phyloP scores from a whole-genome alignment of 1,140 invertebrate species.

The Drosophila melanogaster region DNA sequence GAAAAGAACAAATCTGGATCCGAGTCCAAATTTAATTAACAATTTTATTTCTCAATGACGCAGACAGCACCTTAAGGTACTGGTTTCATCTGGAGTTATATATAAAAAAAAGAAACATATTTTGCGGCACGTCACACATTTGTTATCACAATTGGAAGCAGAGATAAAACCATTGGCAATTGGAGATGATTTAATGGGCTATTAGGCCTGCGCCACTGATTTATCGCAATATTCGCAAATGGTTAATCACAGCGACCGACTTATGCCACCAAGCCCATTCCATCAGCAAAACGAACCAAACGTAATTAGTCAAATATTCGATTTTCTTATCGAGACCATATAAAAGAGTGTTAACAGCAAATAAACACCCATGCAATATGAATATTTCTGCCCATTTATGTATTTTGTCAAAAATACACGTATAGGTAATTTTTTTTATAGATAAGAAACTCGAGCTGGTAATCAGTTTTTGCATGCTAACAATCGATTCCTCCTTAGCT shows the following conservation, averaged over 20 bases:
- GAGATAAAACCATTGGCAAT: slow-evolving; percentile 25
- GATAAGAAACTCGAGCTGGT: slow-evolving; percentile 30
- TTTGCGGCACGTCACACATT: slow-evolving; percentile 18
- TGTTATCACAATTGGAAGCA: slow-evolving; percentile 17
- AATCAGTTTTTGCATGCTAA: too few species aligned
- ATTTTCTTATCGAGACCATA: slow-evolving; percentile 34
- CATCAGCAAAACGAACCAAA: slow-evolving; percentile 8
- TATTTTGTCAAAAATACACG: slow-evolving; percentile 4
- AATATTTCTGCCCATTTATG: slow-evolving; percentile 7
- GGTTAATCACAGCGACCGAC: slow-evolving; percentile 19
- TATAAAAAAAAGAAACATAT: slow-evolving; percentile 1
- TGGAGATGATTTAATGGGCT: slow-evolving; percentile 18
- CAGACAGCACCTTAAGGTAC: slow-evolving; percentile 19
- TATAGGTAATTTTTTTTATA: slow-evolving; percentile 12
- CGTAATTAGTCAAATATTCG: slow-evolving; percentile 40
- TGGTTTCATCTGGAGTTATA: slow-evolving; percentile 36
- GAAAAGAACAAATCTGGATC: slow-evolving; percentile 24
- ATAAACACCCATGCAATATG: slow-evolving; percentile 27
- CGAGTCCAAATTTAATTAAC: slow-evolving; percentile 44
- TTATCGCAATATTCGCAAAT: slow-evolving; percentile 45
- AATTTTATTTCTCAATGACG: slow-evolving; percentile 43
- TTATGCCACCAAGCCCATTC: not conserved
- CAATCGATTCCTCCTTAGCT: too few species aligned
- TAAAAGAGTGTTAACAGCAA: slow-evolving; percentile 54
- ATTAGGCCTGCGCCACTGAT: slow-evolving; percentile 8